A percentile compares a stretch with the other conserved stretches of the same genome.
Evolutionary conservation across 1,140 invertebrate genomes (phyloP).

Genomic region (Luehdorfia chinensis): DNA sequence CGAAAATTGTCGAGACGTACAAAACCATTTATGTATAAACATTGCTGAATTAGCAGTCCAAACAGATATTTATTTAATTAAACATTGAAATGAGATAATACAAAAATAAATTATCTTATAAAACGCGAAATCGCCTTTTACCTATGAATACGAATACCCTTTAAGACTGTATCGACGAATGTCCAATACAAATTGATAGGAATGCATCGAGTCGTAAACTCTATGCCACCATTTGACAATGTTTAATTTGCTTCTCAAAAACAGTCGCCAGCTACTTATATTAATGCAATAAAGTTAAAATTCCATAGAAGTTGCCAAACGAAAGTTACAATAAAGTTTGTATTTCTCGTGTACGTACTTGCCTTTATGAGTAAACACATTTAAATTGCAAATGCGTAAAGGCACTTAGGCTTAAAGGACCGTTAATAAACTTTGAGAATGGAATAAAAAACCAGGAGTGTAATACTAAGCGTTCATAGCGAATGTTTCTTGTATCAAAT

Average conservation of each 20-base stretch:
- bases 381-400: constrained; percentile 50
- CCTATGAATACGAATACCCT: background rate
- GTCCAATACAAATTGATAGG: constrained; percentile 20
- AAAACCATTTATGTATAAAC: no score
- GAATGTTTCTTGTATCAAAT: constrained; percentile 5
- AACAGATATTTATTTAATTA: no score
- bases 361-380: constrained; percentile 39
- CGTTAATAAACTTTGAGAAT: constrained; percentile 30
- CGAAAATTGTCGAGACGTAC: no score
- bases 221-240: constrained; percentile 3
- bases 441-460: constrained; percentile 29
- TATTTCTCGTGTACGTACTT: constrained; percentile 9
- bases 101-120: no score
- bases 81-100: no score
- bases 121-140: background rate
- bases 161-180: background rate
- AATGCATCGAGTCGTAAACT: constrained; percentile 17
- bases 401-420: constrained; percentile 35
- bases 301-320: background rate
- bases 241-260: background rate
- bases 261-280: background rate
- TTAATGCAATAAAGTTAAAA: constrained; percentile 14
- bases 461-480: background rate
- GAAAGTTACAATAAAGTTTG: constrained; percentile 1
- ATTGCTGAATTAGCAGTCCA: no score